A percentile compares a stretch with the other conserved stretches of the same genome.
Evolutionary conservation across 2,797 vertebrate species (phyloP).

Genomic region (Squalus acanthias): DNA sequence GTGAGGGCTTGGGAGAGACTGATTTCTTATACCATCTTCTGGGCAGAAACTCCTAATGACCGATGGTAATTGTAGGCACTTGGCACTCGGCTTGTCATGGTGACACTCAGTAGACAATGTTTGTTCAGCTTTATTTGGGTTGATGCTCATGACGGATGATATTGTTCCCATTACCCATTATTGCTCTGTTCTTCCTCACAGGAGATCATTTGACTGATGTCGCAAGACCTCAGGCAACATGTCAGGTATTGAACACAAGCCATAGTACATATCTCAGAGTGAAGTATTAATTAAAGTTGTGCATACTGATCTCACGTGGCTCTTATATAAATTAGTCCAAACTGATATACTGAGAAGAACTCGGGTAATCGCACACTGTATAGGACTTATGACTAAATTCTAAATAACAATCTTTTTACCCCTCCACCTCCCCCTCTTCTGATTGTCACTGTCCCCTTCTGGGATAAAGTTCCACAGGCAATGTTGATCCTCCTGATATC

Average conservation of each 20-base stretch:
- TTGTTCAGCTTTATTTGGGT: background rate
- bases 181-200: background rate
- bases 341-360: background rate
- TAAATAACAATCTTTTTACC: background rate
- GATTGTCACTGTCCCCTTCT: background rate
- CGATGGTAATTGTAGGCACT: background rate
- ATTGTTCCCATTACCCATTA: background rate
- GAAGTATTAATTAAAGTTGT: background rate
- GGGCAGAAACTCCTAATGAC: background rate
- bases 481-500: background rate
- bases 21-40: background rate
- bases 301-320: background rate
- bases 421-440: background rate
- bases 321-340: background rate
- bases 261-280: background rate
- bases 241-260: background rate
- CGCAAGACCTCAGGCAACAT: background rate
- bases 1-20: background rate
- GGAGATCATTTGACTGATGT: accelerated
- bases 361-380: background rate
- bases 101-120: background rate
- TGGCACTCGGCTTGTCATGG: background rate
- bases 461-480: background rate
- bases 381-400: background rate
- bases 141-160: background rate